Conservation (phyloP, 2,797 vertebrate genomes). For the Scolopax bukidnonensis region DNA sequence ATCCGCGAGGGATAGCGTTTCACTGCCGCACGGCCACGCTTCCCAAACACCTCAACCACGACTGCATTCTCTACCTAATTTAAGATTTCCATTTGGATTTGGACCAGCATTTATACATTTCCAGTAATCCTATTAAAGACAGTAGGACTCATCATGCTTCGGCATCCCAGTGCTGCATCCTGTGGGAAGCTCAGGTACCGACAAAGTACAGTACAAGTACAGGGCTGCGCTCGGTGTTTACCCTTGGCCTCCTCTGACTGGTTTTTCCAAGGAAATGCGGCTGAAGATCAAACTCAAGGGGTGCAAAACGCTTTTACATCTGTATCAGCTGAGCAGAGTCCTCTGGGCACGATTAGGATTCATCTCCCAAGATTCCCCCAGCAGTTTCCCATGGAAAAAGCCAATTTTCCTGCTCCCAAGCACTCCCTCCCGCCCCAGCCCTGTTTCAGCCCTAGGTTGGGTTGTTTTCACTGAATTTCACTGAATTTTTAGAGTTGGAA, state of each 20-base stretch:
- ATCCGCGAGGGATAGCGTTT: neutral
- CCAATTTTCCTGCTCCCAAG: neutral
- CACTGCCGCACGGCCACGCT: neutral
- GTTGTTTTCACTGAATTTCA: no score
- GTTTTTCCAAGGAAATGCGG: neutral
- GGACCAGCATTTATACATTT: neutral
- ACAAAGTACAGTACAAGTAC: rapidly evolving
- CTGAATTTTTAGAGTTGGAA: no score
- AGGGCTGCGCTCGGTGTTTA: rapidly evolving
- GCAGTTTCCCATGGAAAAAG: neutral
- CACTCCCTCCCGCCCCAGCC: rapidly evolving
- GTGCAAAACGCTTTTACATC: neutral
- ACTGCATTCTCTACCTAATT: neutral
- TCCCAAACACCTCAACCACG: neutral
- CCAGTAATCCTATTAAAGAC: neutral
- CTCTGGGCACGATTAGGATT: rapidly evolving
- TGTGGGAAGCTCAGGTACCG: neutral
- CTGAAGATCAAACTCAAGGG: neutral
- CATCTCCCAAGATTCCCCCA: neutral
- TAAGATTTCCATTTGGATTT: neutral
- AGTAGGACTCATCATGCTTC: neutral
- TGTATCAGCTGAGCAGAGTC: neutral
- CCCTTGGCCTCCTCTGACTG: neutral
- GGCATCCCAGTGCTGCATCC: neutral
- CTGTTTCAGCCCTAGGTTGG: neutral